phyloP scores from a whole-genome alignment of 2,797 vertebrate genomes.

The Danionella dracula region DNA sequence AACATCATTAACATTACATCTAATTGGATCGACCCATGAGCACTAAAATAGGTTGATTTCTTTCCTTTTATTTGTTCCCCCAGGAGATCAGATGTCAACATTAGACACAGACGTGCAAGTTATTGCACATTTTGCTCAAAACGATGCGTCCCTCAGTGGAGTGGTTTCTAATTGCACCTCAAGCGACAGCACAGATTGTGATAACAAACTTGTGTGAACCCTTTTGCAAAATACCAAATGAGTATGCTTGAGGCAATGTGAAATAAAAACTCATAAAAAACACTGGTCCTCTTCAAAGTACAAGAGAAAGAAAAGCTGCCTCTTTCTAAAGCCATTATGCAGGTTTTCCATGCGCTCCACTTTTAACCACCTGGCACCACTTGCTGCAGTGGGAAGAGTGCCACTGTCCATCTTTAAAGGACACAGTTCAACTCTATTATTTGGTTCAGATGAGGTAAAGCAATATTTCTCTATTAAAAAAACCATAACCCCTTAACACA shows the following conservation, averaged over 20 bases:
- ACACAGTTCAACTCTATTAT: slow-evolving; percentile 72
- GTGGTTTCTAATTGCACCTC: background rate
- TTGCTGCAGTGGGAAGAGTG: slow-evolving; percentile 66
- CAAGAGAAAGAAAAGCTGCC: slow-evolving; percentile 22
- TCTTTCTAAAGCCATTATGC: slow-evolving; percentile 50
- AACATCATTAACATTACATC: no score
- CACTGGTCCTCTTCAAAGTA: slow-evolving; percentile 54
- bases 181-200: background rate
- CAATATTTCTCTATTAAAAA: slow-evolving; percentile 76
- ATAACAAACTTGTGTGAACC: slow-evolving; percentile 14
- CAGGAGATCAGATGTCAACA: background rate
- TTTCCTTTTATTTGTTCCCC: no score
- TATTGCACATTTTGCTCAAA: background rate
- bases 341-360: slow-evolving; percentile 58
- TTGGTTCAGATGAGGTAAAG: slow-evolving; percentile 77
- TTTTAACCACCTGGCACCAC: slow-evolving; percentile 55
- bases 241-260: slow-evolving; percentile 46
- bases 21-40: no score
- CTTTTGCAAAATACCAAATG: slow-evolving; percentile 46
- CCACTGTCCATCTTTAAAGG: slow-evolving; percentile 61
- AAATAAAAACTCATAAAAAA: slow-evolving; percentile 59
- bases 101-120: background rate
- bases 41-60: no score
- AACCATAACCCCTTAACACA: slow-evolving; percentile 70
- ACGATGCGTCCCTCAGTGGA: slow-evolving; percentile 13